phyloP scores from a whole-genome alignment of 2,113 vertebrate genomes.

The Myotis lucifugus region DNA sequence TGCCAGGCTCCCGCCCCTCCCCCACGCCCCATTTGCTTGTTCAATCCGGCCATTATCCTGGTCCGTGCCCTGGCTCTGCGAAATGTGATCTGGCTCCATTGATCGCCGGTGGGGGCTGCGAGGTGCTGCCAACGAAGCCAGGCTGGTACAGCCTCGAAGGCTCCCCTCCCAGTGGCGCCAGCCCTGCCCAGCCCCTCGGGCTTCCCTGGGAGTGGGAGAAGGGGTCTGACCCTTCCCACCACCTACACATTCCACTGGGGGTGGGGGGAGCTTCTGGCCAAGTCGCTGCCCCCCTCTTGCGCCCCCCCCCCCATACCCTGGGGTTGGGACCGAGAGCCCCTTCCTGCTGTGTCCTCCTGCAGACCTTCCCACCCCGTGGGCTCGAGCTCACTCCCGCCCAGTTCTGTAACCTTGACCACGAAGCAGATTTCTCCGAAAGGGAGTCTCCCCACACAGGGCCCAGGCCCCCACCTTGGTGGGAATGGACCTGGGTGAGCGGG shows the following conservation, averaged over 20 bases:
- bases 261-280: background rate
- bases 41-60: conserved; percentile 75
- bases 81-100: conserved; percentile 74
- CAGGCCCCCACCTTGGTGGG: background rate
- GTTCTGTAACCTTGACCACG: background rate
- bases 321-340: background rate
- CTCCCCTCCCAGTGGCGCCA: background rate
- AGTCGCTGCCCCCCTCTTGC: background rate
- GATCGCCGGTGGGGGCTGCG: conserved; percentile 52
- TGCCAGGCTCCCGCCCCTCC: conserved; percentile 59
- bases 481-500: background rate
- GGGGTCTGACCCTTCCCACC: too few relatives aligned
- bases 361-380: fast-evolving
- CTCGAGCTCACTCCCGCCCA: background rate
- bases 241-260: fast-evolving
- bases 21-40: conserved; percentile 68
- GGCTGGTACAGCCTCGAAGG: background rate
- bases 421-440: background rate
- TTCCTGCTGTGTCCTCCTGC: background rate
- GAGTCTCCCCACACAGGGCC: background rate
- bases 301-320: background rate
- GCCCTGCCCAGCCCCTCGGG: background rate
- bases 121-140: background rate
- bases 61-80: conserved; percentile 43
- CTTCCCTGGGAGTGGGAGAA: background rate